A percentile compares a stretch with the other conserved stretches of the same genome.
These are phyloP conservation scores for Augiades crinisus DNA, from an alignment of 2,888 invertebrate genomes.

Conservation along the genomic window DNA sequence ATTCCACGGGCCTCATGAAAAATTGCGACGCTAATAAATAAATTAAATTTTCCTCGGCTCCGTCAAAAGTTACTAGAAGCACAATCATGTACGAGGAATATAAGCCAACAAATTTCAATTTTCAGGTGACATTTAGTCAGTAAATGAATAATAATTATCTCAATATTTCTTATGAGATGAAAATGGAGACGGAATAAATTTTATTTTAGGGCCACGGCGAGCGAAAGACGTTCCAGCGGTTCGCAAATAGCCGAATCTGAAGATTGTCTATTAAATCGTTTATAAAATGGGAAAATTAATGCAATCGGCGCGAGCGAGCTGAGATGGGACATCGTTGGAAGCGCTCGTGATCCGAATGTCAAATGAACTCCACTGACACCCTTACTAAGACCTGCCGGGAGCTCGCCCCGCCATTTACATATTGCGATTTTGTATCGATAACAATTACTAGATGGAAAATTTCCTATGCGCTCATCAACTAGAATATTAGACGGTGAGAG, in stretches of 20 bases:
- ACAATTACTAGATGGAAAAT: slow-evolving; percentile 56
- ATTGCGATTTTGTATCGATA: slow-evolving; percentile 73
- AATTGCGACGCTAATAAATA: slow-evolving; percentile 56
- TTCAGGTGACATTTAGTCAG: slow-evolving; percentile 33
- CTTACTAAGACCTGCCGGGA: slow-evolving; percentile 48
- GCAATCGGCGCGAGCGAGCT: slow-evolving; percentile 73
- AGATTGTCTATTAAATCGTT: slow-evolving; percentile 77
- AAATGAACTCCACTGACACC: slow-evolving; percentile 59
- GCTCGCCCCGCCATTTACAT: slow-evolving; percentile 68
- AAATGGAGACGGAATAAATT: slow-evolving; percentile 18
- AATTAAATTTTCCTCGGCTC: slow-evolving; percentile 48
- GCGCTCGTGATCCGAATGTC: slow-evolving; percentile 73
- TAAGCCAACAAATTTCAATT: slow-evolving; percentile 30
- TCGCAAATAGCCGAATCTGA: slow-evolving; percentile 59
- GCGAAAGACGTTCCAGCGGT: slow-evolving; percentile 39
- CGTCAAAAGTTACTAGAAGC: slow-evolving; percentile 46
- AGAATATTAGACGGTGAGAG: slow-evolving; percentile 36
- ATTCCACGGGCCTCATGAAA: slow-evolving; percentile 46
- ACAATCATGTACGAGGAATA: slow-evolving; percentile 39
- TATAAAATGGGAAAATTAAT: slow-evolving; percentile 79
- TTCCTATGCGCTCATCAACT: slow-evolving; percentile 38
- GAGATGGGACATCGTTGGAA: slow-evolving; percentile 76
- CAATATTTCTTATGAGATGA: slow-evolving; percentile 23
- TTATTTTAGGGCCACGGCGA: slow-evolving; percentile 15
- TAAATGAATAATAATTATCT: slow-evolving; percentile 34